Evolutionary conservation across 2,797 vertebrate genomes (phyloP).

Genomic region (Anisognathus igniventris): DNA sequence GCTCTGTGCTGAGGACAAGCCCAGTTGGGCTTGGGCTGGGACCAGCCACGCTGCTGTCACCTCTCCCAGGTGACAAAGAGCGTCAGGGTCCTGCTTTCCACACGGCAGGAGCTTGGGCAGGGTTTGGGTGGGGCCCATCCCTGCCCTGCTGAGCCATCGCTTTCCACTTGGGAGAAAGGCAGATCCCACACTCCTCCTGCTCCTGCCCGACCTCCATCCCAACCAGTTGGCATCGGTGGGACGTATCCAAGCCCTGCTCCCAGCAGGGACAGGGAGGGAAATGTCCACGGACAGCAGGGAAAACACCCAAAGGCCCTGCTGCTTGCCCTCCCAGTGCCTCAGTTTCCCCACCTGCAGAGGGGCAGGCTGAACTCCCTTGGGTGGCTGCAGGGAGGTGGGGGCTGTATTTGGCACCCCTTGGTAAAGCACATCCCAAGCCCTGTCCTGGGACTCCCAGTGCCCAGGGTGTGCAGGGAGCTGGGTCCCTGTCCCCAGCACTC

Average conservation of each 20-base stretch:
- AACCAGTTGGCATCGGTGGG: fast-evolving
- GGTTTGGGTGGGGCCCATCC: not conserved
- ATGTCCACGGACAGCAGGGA: not conserved
- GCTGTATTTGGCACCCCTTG: not conserved
- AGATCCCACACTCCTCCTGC: not conserved
- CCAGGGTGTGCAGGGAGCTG: not conserved
- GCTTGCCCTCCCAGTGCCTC: not conserved
- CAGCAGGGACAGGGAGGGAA: not conserved
- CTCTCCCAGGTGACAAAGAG: not conserved
- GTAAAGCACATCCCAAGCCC: not conserved
- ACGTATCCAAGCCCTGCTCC: fast-evolving
- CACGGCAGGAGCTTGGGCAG: fast-evolving
- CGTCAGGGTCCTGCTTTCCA: not conserved
- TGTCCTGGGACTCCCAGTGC: not conserved
- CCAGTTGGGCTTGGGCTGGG: not conserved
- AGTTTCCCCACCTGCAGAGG: not conserved
- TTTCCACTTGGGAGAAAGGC: not conserved
- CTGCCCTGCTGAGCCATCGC: not conserved
- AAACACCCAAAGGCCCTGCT: not conserved
- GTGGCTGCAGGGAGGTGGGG: not conserved
- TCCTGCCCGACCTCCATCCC: not conserved
- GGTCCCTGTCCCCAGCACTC: not conserved
- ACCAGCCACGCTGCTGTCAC: not conserved
- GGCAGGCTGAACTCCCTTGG: fast-evolving
- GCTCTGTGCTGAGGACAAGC: fast-evolving